Percentiles rank a stretch among this genome's conserved stretches.
phyloP scores from a whole-genome alignment of 2,888 invertebrate species.

The Ligdia adustata region DNA sequence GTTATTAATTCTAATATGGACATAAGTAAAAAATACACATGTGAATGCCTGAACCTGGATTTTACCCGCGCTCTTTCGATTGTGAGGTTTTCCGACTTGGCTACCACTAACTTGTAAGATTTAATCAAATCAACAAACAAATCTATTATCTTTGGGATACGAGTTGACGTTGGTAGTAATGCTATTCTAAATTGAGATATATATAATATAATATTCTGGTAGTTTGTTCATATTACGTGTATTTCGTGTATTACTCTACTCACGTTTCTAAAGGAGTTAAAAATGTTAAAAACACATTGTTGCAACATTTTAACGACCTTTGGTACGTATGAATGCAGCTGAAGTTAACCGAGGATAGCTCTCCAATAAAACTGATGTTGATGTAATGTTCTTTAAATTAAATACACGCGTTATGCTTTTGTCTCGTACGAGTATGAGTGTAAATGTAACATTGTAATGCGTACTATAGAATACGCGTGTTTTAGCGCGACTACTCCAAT shows the following conservation, averaged over 20 bases:
- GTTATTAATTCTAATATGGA: too few species aligned
- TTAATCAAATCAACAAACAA: too few species aligned
- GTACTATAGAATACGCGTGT: too few species aligned
- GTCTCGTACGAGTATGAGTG: background rate
- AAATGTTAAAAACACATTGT: conserved; percentile 27
- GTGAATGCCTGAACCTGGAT: too few species aligned
- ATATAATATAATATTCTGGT: background rate
- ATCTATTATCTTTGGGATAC: too few species aligned
- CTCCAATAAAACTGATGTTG: conserved; percentile 23
- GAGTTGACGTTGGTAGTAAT: too few species aligned
- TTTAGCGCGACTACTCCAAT: background rate
- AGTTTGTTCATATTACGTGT: background rate
- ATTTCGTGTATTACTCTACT: conserved; percentile 11
- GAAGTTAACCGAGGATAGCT: conserved; percentile 18
- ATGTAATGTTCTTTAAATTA: conserved; percentile 14
- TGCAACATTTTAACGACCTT: conserved; percentile 30
- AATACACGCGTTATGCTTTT: background rate
- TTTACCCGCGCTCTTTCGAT: too few species aligned
- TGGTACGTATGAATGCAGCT: conserved; percentile 22
- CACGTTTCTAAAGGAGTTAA: conserved; percentile 17
- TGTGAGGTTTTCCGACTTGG: too few species aligned
- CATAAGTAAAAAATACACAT: too few species aligned
- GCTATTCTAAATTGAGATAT: too few species aligned
- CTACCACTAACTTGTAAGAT: too few species aligned
- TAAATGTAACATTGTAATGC: background rate